These are phyloP conservation scores for Harpalus rufipes DNA, from an alignment of 2,888 invertebrate genomes.

Conservation along the genomic window DNA sequence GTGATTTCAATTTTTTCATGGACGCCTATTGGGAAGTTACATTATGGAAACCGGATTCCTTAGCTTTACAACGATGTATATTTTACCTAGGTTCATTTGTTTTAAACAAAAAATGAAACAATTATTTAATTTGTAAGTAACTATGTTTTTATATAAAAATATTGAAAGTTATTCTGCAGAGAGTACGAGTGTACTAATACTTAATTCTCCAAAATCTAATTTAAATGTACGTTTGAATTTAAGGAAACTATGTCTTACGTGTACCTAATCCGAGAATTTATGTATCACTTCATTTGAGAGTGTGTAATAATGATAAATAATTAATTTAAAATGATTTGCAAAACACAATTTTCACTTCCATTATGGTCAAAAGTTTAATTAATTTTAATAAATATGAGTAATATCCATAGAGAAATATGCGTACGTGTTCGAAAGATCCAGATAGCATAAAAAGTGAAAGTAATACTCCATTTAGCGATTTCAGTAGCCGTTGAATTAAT, in stretches of 20 bases:
- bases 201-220: no score
- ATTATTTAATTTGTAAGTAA: no score
- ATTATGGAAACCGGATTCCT: no score
- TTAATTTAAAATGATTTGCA: conserved; percentile 46
- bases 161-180: not conserved
- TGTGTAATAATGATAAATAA: conserved; percentile 39
- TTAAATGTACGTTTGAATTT: not conserved
- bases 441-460: conserved; percentile 50
- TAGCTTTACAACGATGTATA: no score
- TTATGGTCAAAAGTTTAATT: conserved; percentile 54
- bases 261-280: conserved; percentile 22
- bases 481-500: conserved; percentile 36
- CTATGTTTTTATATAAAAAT: not conserved
- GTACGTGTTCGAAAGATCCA: conserved; percentile 24
- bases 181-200: no score
- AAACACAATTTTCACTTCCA: conserved; percentile 44
- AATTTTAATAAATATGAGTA: conserved; percentile 39
- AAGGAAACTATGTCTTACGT: not conserved
- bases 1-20: no score
- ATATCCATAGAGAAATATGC: conserved; percentile 29
- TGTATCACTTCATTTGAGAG: conserved; percentile 19
- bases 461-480: conserved; percentile 34
- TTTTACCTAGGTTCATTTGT: no score
- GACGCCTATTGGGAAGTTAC: no score
- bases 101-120: no score